A percentile compares a stretch with the other conserved stretches of the same genome.
phyloP scores from a whole-genome alignment of 2,888 invertebrate genomes.

The Rhyacophila evoluta region DNA sequence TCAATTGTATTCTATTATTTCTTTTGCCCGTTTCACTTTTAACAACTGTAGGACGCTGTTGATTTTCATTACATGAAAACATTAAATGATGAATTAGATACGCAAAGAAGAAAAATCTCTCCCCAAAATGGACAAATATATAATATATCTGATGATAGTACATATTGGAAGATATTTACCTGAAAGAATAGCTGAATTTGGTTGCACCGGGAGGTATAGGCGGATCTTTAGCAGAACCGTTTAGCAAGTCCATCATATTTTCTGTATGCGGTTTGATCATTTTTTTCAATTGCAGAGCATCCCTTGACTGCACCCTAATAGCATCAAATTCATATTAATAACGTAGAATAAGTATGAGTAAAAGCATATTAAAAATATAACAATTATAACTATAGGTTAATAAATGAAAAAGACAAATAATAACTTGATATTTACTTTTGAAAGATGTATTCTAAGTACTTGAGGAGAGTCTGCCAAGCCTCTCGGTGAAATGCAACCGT shows the following conservation, averaged over 20 bases:
- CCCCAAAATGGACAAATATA: too few species aligned
- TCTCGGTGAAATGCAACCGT: slow-evolving; percentile 79
- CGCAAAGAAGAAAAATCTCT: too few species aligned
- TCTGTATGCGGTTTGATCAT: slow-evolving; percentile 61
- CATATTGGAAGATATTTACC: too few species aligned
- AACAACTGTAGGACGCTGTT: too few species aligned
- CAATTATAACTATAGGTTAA: not conserved
- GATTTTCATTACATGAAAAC: too few species aligned
- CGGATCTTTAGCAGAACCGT: slow-evolving; percentile 69
- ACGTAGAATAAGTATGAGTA: too few species aligned
- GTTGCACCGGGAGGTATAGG: slow-evolving; percentile 83
- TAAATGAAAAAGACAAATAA: slow-evolving; percentile 20
- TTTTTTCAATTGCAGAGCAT: slow-evolving; percentile 57
- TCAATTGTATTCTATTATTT: too few species aligned
- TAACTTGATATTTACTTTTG: slow-evolving; percentile 69
- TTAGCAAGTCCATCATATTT: slow-evolving; percentile 62
- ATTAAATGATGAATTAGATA: too few species aligned
- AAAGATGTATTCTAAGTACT: slow-evolving; percentile 75
- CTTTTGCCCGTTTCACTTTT: too few species aligned
- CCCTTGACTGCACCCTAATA: slow-evolving; percentile 56
- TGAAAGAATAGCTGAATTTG: slow-evolving; percentile 79
- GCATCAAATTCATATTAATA: not conserved
- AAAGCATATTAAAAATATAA: too few species aligned
- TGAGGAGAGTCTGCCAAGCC: slow-evolving; percentile 77
- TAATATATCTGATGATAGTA: too few species aligned